Evolutionary conservation across 1,140 invertebrate species (phyloP), one percentile per base, ranked within the genome.

Genomic region (Philotrypesis tridentata): DNA sequence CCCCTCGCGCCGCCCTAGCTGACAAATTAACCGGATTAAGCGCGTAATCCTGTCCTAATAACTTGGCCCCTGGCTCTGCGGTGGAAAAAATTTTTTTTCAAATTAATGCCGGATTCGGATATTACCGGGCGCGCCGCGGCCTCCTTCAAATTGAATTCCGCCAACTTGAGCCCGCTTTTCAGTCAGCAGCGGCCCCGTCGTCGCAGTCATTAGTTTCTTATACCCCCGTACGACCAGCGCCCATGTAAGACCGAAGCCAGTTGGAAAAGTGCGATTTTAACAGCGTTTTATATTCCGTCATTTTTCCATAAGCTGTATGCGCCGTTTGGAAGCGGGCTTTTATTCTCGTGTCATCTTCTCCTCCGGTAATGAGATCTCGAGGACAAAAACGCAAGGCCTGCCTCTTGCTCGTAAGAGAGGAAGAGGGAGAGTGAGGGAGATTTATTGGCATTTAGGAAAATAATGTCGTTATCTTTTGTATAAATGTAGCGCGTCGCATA

Each of bases 11-110:
- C 27, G 21, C 48, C 17, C 48, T 0, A 8, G 5, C 68, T 43
- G 79, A 80, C 37, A 79, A 81, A 74, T 75, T 65, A 75, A 68
- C 60, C 71, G 37, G 21, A 67, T 75, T 67, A 81, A 68, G 29
- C 72, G 79, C 27, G 37, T 72, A 68, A 73, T 65, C 31, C 71
- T 60, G 27, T 14, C 70, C 31, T 48, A 65, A 80, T 74, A 80
- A 73, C 65, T 67, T 31, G 70, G 48, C 4, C 55, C 68, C 31
- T 1, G 31, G 48, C 72, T 17, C 17, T 29, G 33, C 21, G 12
- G 25, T n/a, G 55, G 25, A 65, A 29, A 29, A 29, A 65, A 29
- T 17, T 7, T 40, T 65, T 65, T 17, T 23, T 1, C 3, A 5
- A n/a, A 75, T 65, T 65, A 76, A 40, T 6, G 12, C 74, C 5